These are phyloP conservation scores for Marmota monax DNA, from an alignment of 2,113 vertebrate species.

Conservation along the genomic window DNA sequence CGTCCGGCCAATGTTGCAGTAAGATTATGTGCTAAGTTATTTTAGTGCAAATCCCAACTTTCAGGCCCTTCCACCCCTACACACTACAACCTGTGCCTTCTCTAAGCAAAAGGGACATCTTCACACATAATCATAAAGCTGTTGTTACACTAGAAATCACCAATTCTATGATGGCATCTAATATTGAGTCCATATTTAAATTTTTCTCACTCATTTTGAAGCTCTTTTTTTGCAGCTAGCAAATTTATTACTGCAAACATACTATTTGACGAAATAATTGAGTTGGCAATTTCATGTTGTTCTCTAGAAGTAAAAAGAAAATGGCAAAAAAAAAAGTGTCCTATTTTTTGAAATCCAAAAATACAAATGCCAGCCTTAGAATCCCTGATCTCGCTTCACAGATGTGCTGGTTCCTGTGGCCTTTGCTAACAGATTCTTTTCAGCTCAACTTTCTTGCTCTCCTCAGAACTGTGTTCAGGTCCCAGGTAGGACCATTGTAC, in stretches of 20 bases:
- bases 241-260: background rate
- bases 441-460: background rate
- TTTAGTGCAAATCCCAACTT: background rate
- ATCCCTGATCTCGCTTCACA: background rate
- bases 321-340: no score
- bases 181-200: background rate
- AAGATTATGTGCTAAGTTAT: background rate
- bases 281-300: background rate
- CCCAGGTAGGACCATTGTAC: background rate
- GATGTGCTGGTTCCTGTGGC: background rate
- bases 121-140: background rate
- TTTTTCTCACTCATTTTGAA: background rate
- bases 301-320: background rate
- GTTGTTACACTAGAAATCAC: background rate
- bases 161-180: background rate
- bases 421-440: background rate
- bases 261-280: background rate
- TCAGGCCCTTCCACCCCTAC: background rate
- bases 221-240: background rate
- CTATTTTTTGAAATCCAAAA: background rate
- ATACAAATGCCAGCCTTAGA: background rate
- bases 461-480: background rate
- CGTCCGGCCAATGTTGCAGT: background rate
- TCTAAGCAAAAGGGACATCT: background rate
- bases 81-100: background rate